Evolutionary conservation across 1,140 invertebrate genomes (phyloP), one percentile per base, ranked within the genome.

Genomic region (Phymorhynchus buccinoides): DNA sequence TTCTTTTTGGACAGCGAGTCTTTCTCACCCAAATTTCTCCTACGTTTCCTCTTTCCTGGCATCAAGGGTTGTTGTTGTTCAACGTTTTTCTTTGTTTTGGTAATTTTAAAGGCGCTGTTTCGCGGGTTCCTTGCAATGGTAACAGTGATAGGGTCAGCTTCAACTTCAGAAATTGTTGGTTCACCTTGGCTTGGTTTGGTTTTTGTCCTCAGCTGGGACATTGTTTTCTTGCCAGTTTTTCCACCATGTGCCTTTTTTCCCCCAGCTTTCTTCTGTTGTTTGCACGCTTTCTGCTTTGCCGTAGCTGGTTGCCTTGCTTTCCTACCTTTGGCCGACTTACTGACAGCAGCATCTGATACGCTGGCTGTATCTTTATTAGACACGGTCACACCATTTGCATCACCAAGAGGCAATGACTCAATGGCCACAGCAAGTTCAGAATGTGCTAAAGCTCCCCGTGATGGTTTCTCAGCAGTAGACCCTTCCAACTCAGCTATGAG

Each of bases 81-180:
- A 3, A 32, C 27, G 22, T 30, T 39, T 73, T 73, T 27, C 12
- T 12, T 32, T 35, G 44, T 30, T n/a, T 83, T 83, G 22, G 44
- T 32, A 35, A 83, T 83, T 41, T 83, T 83, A 39, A 83, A 83
- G n/a, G 81, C 81, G 32, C 81, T 83, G 81, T 83, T 83, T 44
- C 30, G 16, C 18, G 52, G 7, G 32, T 66, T 66, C 32, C 32
- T 37, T 6, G 37, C 52, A 66, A 3, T 39, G 9, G 80, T 39
- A n/a, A n/a, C n/a, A 3, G 3, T 66, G 32, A 4, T 27, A 7
- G 52, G 18, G 14, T 6, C 32, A 66, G 27, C 9, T 66, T 81
- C 9, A 12, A 32, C 37, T 75, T 75, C 6, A 16, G 32, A 16
- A 16, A 41, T 27, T 27, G 35, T 16, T 73, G 32, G 73, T 9